Evolutionary conservation across 1,140 invertebrate species (phyloP), one percentile per base, ranked within the genome.

Genomic region (Drosophila quadrilineata): DNA sequence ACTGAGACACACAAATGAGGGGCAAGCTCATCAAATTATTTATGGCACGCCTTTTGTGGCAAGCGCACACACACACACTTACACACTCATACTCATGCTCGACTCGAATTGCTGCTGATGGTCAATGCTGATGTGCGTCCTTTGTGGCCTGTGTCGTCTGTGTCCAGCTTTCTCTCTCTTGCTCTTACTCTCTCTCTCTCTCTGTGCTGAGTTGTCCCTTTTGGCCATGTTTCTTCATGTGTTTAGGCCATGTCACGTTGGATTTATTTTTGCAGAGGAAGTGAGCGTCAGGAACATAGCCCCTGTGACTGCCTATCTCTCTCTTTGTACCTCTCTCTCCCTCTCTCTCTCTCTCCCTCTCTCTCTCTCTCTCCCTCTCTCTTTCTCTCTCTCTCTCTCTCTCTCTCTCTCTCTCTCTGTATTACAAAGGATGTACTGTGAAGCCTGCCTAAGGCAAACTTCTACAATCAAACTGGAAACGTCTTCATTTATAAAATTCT

Each of bases 21-120:
- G 77, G 63, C 40, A 69, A 59, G 26, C 28, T 59, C 46, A 85
- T 82, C 70, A 74, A 84, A 85, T 85, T 62, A 77, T 84, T 84
- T 67, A 77, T 85, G 69, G 33, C 77, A 76, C 63, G 58, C 77
- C 76, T 62, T n/a, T 66, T 63, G 65, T 62, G 71, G 14, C 33
- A 46, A 22, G 14, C 19, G 43, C 10, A 31, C 26, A 46, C 3
- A 52, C 21, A 29, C 16, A 26, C 6, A 31, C 2, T 38, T 16
- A 9, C n/a, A 64, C 21, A 29, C 3, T 8, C 6, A 31, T 2
- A 17, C n/a, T 29, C 12, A 21, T 3, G n/a, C 26, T n/a, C 10
- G 28, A 12, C 10, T 8, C 22, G 41, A 31, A 26, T 10, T 24
- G 33, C 17, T 17, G 31, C 31, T 48, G 54, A 56, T 57, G 48